Base-by-base conservation (phyloP, 2,888 invertebrate species). In the Noctua pronuba region DNA sequence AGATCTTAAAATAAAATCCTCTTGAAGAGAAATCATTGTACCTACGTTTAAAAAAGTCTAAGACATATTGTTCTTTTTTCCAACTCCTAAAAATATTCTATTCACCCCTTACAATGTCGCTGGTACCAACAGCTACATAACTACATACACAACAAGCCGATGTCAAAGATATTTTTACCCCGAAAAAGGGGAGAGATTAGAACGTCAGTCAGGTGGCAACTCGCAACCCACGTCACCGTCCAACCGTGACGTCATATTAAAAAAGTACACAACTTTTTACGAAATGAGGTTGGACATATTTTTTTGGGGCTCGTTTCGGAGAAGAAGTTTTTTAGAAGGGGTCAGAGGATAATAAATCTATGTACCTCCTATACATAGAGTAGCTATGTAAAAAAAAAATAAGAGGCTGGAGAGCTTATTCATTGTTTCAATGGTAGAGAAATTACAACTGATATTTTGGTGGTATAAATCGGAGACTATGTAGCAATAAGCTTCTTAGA, bases 261-360 rank as follows among this genome's bases (percentile, higher is more conserved):
- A 87, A 84, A 86, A 85, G 85, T 84, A 84, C 75, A 76, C 35
- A 86, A 84, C 87, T 85, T 87, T 86, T 77, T 84, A 84, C 76
- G 80, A 66, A 84, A 79, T 76, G 66, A 73, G 81, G 76, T 76
- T 74, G 71, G 35, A 35, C 67, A 58, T 72, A 55, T 62, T 84
- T 79, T 86, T 85, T 80, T 73, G 62, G 74, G 71, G 24, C n/a
- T 46, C 55, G 38, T 44, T 79, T 46, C 79, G 31, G 41, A 67
- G 64, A n/a, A 76, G 38, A 83, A 74, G 68, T 83, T 83, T 82
- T 74, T 71, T 62, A 21, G 62, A 64, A 79, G 52, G 73, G 73
- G 65, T 71, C 44, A 13, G 24, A 18, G 55, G 52, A 6, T 60
- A 41, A 65, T 65, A 41, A 41, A 41, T 65, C n/a, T 65, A 65